Conservation (phyloP, 1,140 invertebrate species). For the Papilio aristodemus region DNA sequence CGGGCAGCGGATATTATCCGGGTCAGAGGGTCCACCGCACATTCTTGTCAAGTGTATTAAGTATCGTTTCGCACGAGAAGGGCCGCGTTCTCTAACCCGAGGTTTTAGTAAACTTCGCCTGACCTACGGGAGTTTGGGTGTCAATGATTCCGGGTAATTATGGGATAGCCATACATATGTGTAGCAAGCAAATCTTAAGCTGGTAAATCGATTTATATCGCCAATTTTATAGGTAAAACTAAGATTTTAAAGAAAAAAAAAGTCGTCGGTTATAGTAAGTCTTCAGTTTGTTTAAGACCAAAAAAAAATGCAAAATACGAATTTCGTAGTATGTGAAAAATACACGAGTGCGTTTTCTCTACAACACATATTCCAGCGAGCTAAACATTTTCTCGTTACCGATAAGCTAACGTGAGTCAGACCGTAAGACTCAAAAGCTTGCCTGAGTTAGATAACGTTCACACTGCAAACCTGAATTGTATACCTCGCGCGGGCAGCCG, state of each 20-base stretch:
- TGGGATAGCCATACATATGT: neutral
- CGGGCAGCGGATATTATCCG: slow-evolving; percentile 5
- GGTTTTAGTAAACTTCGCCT: slow-evolving; percentile 24
- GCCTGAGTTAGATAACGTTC: slow-evolving; percentile 16
- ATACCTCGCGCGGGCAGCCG: neutral
- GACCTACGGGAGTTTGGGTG: slow-evolving; percentile 7
- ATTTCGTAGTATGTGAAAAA: neutral
- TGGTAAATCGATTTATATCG: neutral
- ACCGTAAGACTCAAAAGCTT: slow-evolving; percentile 20
- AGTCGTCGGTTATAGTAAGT: too few relatives aligned
- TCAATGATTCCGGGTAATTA: slow-evolving; percentile 11
- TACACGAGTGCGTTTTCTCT: slow-evolving; percentile 1
- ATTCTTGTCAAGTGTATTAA: slow-evolving; percentile 35
- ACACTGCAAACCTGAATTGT: slow-evolving; percentile 18
- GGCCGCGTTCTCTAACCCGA: slow-evolving; percentile 14
- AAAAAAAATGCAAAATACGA: too few relatives aligned
- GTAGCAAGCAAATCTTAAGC: neutral
- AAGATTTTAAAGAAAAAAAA: neutral
- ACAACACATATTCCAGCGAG: neutral
- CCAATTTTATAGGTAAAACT: neutral
- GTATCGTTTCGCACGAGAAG: slow-evolving; percentile 36
- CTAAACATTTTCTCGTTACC: neutral
- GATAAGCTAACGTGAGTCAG: slow-evolving; percentile 18
- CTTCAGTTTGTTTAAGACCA: too few relatives aligned
- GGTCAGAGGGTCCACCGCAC: slow-evolving; percentile 30